A percentile compares a stretch with the other conserved stretches of the same genome.
Evolutionary conservation across 1,140 invertebrate genomes (phyloP).

Genomic region (Drosophila bocki): DNA sequence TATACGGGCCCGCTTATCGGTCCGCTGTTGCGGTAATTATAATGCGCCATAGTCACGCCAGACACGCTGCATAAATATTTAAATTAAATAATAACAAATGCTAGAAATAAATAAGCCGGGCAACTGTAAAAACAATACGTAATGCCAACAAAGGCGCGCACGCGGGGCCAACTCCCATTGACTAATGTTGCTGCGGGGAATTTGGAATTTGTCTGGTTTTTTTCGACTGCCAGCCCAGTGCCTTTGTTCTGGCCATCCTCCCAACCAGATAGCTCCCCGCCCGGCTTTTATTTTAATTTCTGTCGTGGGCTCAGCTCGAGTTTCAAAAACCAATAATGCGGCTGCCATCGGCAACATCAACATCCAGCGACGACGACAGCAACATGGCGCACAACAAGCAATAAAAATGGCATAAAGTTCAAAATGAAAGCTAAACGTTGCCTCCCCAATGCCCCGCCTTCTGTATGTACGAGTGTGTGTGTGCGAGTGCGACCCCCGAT

Average conservation of each 20-base stretch:
- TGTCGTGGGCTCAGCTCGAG: constrained; percentile 60
- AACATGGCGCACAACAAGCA: constrained; percentile 59
- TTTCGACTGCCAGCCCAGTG: constrained; percentile 2
- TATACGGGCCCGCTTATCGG: constrained; percentile 35
- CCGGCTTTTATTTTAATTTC: constrained; percentile 70
- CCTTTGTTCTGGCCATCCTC: constrained; percentile 39
- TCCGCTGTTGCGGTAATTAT: constrained; percentile 63
- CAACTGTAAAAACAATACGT: constrained; percentile 82
- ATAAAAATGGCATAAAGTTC: constrained; percentile 79
- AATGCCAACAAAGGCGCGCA: constrained; percentile 46
- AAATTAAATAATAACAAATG: constrained; percentile 81
- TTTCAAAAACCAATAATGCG: constrained; percentile 77
- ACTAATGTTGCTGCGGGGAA: constrained; percentile 45
- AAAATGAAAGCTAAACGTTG: constrained; percentile 77
- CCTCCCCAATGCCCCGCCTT: constrained; percentile 18
- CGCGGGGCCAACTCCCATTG: constrained; percentile 50
- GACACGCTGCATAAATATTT: constrained; percentile 82
- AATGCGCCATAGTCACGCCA: constrained; percentile 77
- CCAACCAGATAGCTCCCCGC: constrained; percentile 13
- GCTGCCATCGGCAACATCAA: constrained; percentile 48
- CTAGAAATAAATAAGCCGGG: constrained; percentile 64
- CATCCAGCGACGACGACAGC: constrained; percentile 32
- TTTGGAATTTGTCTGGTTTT: constrained; percentile 31
- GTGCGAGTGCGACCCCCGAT: constrained; percentile 12
- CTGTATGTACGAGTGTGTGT: neutral